Conservation (phyloP, 2,888 invertebrate species). For the Lycaena phlaeas region DNA sequence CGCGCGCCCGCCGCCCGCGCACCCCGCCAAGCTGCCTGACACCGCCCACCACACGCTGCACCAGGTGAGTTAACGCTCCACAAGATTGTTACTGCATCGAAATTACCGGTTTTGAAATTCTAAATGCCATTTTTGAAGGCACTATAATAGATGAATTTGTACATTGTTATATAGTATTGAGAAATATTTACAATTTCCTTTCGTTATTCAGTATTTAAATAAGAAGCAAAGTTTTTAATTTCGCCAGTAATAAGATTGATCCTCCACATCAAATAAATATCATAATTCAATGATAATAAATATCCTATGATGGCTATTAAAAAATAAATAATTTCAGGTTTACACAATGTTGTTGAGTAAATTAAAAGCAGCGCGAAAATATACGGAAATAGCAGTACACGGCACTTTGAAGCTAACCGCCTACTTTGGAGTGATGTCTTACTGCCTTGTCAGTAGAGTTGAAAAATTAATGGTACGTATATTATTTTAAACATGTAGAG, state of each 20-base stretch:
- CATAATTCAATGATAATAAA: no score
- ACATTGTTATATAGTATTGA: no score
- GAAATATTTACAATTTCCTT: no score
- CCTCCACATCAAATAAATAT: no score
- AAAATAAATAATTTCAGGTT: conserved; percentile 70
- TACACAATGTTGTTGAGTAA: conserved; percentile 83
- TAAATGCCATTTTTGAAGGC: no score
- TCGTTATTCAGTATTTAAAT: no score
- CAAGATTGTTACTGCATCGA: no score
- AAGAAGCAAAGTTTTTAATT: no score
- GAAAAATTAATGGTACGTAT: conserved; percentile 89
- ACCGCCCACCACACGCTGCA: conserved; percentile 72
- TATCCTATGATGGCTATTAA: no score
- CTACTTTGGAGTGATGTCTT: conserved; percentile 93
- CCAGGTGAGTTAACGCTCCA: conserved; percentile 37
- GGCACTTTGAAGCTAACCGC: conserved; percentile 93
- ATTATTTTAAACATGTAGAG: background rate
- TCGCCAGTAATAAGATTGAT: no score
- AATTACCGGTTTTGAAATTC: no score
- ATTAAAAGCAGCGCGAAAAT: conserved; percentile 86
- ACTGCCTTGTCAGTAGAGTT: conserved; percentile 90
- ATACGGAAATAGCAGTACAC: conserved; percentile 88
- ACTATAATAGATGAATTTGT: no score
- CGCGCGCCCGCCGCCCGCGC: conserved; percentile 60
- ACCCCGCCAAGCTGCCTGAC: conserved; percentile 45